Conservation (phyloP, 1,140 invertebrate species). For the Trichomalopsis sarcophagae region DNA sequence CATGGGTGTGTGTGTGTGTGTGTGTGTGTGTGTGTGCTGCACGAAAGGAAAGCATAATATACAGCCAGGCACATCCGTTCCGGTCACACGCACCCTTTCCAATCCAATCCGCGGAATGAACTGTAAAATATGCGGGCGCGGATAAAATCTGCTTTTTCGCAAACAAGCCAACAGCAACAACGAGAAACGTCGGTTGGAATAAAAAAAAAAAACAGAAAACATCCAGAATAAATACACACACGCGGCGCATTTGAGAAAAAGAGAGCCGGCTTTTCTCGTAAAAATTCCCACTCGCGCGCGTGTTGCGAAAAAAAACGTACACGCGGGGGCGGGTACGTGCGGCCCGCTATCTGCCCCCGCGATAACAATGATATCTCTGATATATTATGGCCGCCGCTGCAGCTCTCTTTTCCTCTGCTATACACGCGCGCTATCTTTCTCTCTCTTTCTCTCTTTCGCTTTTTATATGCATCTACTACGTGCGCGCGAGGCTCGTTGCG, state of each 20-base stretch:
- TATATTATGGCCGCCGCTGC: slow-evolving; percentile 61
- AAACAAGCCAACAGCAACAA: not conserved
- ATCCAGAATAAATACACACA: not conserved
- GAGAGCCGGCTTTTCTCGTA: slow-evolving; percentile 61
- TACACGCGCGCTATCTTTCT: not conserved
- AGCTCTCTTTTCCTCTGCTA: slow-evolving; percentile 46
- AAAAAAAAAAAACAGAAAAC: slow-evolving; percentile 18
- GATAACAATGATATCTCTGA: slow-evolving; percentile 67
- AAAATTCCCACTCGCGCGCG: slow-evolving; percentile 63
- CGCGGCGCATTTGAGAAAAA: slow-evolving; percentile 33
- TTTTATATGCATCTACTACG: slow-evolving; percentile 40
- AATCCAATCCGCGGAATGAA: slow-evolving; percentile 43
- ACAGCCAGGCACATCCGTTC: not conserved
- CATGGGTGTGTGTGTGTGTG: too few species aligned
- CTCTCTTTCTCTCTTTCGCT: slow-evolving; percentile 16
- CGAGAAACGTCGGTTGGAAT: not conserved
- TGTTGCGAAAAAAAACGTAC: slow-evolving; percentile 56
- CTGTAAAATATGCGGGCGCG: slow-evolving; percentile 41
- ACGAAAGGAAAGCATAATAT: too few species aligned
- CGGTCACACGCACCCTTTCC: slow-evolving; percentile 56
- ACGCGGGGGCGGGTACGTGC: slow-evolving; percentile 40
- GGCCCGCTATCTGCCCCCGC: slow-evolving; percentile 55
- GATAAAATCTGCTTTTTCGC: slow-evolving; percentile 34
- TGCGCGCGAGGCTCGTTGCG: not conserved
- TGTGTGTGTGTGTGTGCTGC: too few species aligned